A percentile compares a stretch with the other conserved stretches of the same genome.
Evolutionary conservation across 2,797 vertebrate species (phyloP).

Genomic region (Phataginus tetradactyla): DNA sequence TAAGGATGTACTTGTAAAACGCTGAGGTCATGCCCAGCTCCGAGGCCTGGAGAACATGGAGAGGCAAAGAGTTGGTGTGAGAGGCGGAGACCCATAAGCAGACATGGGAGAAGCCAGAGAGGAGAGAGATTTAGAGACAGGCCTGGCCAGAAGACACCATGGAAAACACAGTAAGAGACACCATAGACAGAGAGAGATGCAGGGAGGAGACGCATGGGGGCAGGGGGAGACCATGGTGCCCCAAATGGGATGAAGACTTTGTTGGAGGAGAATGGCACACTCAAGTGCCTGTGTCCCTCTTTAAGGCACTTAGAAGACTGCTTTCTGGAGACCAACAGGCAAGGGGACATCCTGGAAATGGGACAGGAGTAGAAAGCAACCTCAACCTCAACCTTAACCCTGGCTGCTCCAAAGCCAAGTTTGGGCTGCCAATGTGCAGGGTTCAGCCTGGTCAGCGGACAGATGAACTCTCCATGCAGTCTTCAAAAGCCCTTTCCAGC

Average conservation of each 20-base stretch:
- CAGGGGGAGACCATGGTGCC: neutral
- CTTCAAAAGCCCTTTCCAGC: neutral
- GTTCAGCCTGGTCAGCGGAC: neutral
- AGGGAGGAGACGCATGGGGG: neutral
- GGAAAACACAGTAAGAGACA: neutral
- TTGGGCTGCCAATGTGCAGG: neutral
- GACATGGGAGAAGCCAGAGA: neutral
- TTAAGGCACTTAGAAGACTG: neutral
- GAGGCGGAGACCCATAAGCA: neutral
- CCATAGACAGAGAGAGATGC: neutral
- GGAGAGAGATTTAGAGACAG: conserved; percentile 50
- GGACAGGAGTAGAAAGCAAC: neutral
- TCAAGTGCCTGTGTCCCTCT: neutral
- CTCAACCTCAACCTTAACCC: neutral
- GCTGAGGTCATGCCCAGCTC: conserved; percentile 94
- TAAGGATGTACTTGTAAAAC: conserved; percentile 95
- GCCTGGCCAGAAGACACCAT: neutral
- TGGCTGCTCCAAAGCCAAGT: neutral
- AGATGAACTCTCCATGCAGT: neutral
- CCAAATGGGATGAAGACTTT: neutral
- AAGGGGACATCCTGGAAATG: neutral
- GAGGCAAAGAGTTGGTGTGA: neutral
- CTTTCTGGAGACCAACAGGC: neutral
- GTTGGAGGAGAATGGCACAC: neutral
- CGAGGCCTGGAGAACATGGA: conserved; percentile 85